Evolutionary conservation across 2,888 invertebrate species (phyloP), one percentile per base, ranked within the genome.

Genomic region (Antheraea assamensis): DNA sequence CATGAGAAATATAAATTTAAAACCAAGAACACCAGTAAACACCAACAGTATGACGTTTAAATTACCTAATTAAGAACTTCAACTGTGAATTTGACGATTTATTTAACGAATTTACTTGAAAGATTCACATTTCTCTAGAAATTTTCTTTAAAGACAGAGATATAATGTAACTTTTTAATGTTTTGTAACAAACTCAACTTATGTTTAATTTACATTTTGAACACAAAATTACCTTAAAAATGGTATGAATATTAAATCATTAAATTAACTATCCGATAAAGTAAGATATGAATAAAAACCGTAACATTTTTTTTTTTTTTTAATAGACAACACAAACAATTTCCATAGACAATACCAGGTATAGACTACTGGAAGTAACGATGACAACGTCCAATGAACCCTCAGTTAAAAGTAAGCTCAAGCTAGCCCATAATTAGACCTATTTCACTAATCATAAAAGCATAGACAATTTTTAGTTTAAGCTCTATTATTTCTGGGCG

Each of bases 341-440:
- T 55, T 52, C 42, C 35, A 70, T 73, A 70, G 73, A 73, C 73
- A 73, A 71, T 24, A 27, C 52, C 0, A 35, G 35, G 35, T 7
- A 66, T 19, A 73, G 75, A 76, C 75, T 75, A n/a, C 72, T 74
- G 76, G n/a, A 55, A 35, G 74, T 74, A 75, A 75, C 68, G 71
- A 76, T 78, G 77, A 78, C 35, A 75, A 75, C 71, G 68, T 68
- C n/a, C 31, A 35, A 68, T 68, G 75, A 74, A 70, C 76, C 75
- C 83, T 83, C 82, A 76, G 83, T 85, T 85, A 85, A 79, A 78
- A 75, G 73, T 49, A 81, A 82, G 82, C 83, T 83, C 77, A 79
- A 73, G 73, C 73, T 70, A 77, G 80, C 80, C 79, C 71, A 72
- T 73, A 73, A 74, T 74, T 78, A 74, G 72, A 75, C 75, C 78